Evolutionary conservation across 2,888 invertebrate genomes (phyloP).

Genomic region (Lycaena phlaeas): DNA sequence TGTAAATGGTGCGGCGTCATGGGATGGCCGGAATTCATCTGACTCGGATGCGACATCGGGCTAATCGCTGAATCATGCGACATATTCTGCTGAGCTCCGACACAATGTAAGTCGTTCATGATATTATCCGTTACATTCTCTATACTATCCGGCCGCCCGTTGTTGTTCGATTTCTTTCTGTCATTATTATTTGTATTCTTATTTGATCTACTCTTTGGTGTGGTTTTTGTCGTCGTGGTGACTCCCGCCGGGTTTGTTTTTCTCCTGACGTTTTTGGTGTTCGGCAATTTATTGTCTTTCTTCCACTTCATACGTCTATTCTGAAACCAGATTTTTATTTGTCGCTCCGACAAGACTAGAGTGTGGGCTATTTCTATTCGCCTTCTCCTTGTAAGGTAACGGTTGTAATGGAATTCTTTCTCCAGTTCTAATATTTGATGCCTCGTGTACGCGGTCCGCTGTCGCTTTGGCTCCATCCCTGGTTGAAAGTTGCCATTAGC

Average conservation of each 20-base stretch:
- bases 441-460: slow-evolving; percentile 96
- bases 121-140: slow-evolving; percentile 77
- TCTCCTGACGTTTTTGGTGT: slow-evolving; percentile 83
- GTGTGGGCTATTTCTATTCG: slow-evolving; percentile 98
- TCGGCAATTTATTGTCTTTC: slow-evolving; percentile 88
- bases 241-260: slow-evolving; percentile 84
- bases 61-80: slow-evolving; percentile 65
- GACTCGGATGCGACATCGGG: slow-evolving; percentile 63
- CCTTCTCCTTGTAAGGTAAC: slow-evolving; percentile 94
- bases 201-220: slow-evolving; percentile 79
- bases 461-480: slow-evolving; percentile 95
- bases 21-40: slow-evolving; percentile 67
- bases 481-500: slow-evolving; percentile 91
- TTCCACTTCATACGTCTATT: slow-evolving; percentile 86
- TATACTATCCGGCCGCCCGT: slow-evolving; percentile 75
- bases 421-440: slow-evolving; percentile 98
- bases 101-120: slow-evolving; percentile 74
- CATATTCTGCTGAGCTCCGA: slow-evolving; percentile 59
- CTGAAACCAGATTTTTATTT: slow-evolving; percentile 92
- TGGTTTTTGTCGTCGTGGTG: slow-evolving; percentile 73
- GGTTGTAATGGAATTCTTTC: slow-evolving; percentile 98
- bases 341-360: slow-evolving; percentile 90
- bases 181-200: slow-evolving; percentile 70
- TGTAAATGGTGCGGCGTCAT: slow-evolving; percentile 69
- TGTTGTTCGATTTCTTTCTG: slow-evolving; percentile 67